A percentile compares a stretch with the other conserved stretches of the same genome.
phyloP scores from a whole-genome alignment of 2,113 vertebrate genomes.

The Charina bottae region DNA sequence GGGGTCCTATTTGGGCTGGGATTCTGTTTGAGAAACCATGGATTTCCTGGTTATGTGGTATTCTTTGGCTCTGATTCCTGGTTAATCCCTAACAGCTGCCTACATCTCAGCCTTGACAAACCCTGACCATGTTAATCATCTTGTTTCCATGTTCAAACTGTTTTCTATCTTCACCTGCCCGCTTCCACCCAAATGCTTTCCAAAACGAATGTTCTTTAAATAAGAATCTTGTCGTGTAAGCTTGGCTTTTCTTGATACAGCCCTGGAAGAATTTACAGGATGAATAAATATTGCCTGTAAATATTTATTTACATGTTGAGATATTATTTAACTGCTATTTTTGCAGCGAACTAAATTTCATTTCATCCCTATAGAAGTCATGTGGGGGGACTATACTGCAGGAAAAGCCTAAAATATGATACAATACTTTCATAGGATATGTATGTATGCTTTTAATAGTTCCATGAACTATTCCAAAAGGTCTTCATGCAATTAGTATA shows the following conservation, averaged over 20 bases:
- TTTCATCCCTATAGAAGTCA: background rate
- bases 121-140: background rate
- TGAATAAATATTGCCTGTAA: background rate
- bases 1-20: background rate
- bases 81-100: background rate
- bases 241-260: background rate
- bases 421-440: background rate
- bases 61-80: background rate
- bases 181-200: background rate
- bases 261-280: background rate
- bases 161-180: background rate
- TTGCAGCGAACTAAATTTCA: background rate
- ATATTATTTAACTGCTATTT: background rate
- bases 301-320: background rate
- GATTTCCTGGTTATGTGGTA: background rate
- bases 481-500: background rate
- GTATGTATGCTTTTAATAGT: background rate
- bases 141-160: background rate
- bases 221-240: background rate
- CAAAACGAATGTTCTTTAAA: background rate
- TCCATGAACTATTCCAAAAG: conserved; percentile 1
- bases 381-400: too few relatives aligned
- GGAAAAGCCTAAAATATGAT: background rate
- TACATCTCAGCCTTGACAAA: background rate
- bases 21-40: background rate